A percentile compares a stretch with the other conserved stretches of the same genome.
Evolutionary conservation across 1,140 invertebrate genomes (phyloP).

Genomic region (Venustaconcha ellipsiformis): DNA sequence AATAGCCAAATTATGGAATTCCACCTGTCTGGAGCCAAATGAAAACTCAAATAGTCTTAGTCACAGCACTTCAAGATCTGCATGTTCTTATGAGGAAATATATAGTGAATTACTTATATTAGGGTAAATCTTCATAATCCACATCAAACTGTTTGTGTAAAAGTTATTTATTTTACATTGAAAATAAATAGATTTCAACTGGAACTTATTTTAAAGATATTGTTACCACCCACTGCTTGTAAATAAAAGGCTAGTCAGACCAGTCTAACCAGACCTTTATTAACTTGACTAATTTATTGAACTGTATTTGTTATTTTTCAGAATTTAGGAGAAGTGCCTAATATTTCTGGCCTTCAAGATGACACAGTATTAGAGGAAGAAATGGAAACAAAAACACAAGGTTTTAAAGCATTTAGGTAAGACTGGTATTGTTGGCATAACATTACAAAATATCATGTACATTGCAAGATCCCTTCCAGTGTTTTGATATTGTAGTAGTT

Average conservation of each 20-base stretch:
- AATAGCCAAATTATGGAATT: background rate
- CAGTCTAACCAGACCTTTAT: too few relatives aligned
- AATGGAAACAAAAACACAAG: slow-evolving; percentile 77
- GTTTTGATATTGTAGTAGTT: too few relatives aligned
- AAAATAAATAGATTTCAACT: too few relatives aligned
- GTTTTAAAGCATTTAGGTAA: slow-evolving; percentile 76
- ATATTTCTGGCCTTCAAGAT: slow-evolving; percentile 82
- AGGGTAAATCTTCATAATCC: background rate
- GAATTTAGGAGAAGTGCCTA: slow-evolving; percentile 88
- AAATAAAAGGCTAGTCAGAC: too few relatives aligned
- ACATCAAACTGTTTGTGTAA: background rate
- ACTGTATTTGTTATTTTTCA: slow-evolving; percentile 39
- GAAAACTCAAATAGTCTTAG: background rate
- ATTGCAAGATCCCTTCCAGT: too few relatives aligned
- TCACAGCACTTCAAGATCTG: background rate
- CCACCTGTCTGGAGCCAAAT: background rate
- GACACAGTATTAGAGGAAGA: slow-evolving; percentile 81
- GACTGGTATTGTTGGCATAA: background rate
- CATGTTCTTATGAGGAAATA: background rate
- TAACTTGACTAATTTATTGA: too few relatives aligned
- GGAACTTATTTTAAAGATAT: too few relatives aligned
- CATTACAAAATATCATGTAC: too few relatives aligned
- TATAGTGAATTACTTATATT: background rate
- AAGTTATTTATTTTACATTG: too few relatives aligned
- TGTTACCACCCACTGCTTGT: too few relatives aligned